These are phyloP conservation scores for Dicyrtomina minuta DNA, from an alignment of 2,888 invertebrate species.

Conservation along the genomic window DNA sequence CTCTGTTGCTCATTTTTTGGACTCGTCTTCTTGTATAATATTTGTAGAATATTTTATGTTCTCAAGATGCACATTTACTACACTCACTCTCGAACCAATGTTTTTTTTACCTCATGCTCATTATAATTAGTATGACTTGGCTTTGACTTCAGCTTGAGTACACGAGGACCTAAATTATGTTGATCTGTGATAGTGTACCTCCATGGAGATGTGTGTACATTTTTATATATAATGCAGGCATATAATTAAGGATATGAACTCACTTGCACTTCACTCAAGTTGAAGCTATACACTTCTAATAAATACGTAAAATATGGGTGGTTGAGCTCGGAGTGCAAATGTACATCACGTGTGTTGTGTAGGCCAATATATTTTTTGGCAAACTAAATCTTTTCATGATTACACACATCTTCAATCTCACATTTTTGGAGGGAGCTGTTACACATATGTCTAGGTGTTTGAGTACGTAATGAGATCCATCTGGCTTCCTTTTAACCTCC, in stretches of 20 bases:
- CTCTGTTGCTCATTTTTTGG: neutral
- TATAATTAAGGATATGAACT: neutral
- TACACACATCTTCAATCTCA: neutral
- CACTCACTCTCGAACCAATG: neutral
- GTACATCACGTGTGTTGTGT: slow-evolving; percentile 18
- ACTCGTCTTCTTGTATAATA: slow-evolving; percentile 1
- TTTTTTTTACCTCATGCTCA: slow-evolving; percentile 4
- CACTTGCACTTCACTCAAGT: slow-evolving; percentile 2
- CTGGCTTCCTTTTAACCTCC: slow-evolving; percentile 5
- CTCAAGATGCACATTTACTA: slow-evolving; percentile 23
- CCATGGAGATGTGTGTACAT: neutral
- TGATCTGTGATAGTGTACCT: too few species aligned
- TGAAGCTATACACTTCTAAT: neutral
- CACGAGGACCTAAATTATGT: neutral
- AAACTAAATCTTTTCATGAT: neutral
- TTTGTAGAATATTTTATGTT: neutral
- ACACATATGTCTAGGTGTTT: neutral
- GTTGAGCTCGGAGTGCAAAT: slow-evolving; percentile 6
- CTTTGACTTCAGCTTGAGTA: slow-evolving; percentile 8
- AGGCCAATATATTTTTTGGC: slow-evolving; percentile 26
- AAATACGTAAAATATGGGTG: slow-evolving; percentile 4
- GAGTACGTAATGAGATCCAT: neutral
- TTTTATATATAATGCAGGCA: neutral
- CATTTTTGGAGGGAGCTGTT: neutral
- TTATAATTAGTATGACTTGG: slow-evolving; percentile 1